phyloP scores from a whole-genome alignment of 2,888 invertebrate genomes.

The Rugalucina vietnamica region DNA sequence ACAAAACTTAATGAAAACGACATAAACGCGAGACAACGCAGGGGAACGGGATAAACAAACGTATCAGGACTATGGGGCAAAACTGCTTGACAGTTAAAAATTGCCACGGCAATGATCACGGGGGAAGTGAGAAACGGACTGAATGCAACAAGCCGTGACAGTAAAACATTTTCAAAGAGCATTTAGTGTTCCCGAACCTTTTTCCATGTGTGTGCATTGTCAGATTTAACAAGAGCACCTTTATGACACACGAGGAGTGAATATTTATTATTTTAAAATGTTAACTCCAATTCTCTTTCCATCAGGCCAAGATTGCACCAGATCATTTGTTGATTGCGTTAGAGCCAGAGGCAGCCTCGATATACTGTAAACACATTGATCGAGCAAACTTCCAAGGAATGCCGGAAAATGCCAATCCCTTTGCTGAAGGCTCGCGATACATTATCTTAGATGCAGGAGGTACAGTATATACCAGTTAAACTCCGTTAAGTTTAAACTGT shows the following conservation, averaged over 20 bases:
- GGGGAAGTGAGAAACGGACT: neutral
- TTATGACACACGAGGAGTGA: neutral
- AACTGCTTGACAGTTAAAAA: no score
- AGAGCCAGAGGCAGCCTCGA: conserved; percentile 56
- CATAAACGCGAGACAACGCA: no score
- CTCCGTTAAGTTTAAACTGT: no score
- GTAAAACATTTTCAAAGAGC: neutral
- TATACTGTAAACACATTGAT: conserved; percentile 49
- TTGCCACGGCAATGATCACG: neutral
- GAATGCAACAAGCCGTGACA: neutral
- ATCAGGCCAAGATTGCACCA: neutral
- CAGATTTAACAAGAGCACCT: neutral
- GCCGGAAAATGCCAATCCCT: conserved; percentile 22
- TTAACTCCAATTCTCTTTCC: neutral
- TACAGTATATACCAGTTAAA: no score
- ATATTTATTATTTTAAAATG: neutral
- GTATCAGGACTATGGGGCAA: no score
- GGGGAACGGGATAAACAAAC: no score
- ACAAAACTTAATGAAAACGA: no score
- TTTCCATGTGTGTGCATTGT: neutral
- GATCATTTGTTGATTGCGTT: conserved; percentile 30
- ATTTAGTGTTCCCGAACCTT: neutral
- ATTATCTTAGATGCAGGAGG: conserved; percentile 58
- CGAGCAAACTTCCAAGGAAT: neutral
- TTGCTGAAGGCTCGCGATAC: conserved; percentile 31